phyloP scores from a whole-genome alignment of 2,113 vertebrate genomes.

The Brachyhypopomus occidentalis region DNA sequence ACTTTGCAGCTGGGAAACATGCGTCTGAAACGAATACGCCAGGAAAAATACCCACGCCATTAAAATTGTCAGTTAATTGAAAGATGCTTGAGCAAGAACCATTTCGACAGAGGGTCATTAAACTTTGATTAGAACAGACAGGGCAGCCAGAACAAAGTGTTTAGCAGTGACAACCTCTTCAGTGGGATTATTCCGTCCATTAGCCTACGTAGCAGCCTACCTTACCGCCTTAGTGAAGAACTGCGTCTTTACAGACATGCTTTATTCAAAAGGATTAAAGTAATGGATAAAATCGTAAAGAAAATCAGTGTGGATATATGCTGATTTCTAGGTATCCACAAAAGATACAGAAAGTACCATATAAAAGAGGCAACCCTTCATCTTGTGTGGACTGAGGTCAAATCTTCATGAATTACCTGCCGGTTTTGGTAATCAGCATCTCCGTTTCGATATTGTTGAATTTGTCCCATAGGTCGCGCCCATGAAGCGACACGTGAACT shows the following conservation, averaged over 20 bases:
- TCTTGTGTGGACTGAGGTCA: background rate
- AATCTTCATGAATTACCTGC: slow-evolving; percentile 49
- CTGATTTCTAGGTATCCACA: background rate
- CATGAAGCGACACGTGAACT: slow-evolving; percentile 56
- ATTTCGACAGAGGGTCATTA: background rate
- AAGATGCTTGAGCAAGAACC: background rate
- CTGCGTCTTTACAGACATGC: background rate
- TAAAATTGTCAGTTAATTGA: background rate
- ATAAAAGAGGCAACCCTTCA: background rate
- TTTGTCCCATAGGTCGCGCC: slow-evolving; percentile 60
- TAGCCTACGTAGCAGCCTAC: background rate
- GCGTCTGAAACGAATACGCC: slow-evolving; percentile 47
- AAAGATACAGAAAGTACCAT: background rate
- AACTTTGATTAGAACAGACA: background rate
- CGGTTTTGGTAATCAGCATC: slow-evolving; percentile 68
- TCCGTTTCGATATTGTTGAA: slow-evolving; percentile 61
- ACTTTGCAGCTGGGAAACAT: slow-evolving; percentile 66
- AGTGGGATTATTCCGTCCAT: background rate
- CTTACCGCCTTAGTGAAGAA: background rate
- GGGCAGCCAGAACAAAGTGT: background rate
- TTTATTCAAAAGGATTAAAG: no score
- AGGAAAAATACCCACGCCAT: slow-evolving; percentile 15
- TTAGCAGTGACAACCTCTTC: background rate
- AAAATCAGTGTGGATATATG: background rate
- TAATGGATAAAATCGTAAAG: background rate